Evolutionary conservation across 1,140 invertebrate species (phyloP), one percentile per base, ranked within the genome.

Genomic region (Cataglyphis hispanica): DNA sequence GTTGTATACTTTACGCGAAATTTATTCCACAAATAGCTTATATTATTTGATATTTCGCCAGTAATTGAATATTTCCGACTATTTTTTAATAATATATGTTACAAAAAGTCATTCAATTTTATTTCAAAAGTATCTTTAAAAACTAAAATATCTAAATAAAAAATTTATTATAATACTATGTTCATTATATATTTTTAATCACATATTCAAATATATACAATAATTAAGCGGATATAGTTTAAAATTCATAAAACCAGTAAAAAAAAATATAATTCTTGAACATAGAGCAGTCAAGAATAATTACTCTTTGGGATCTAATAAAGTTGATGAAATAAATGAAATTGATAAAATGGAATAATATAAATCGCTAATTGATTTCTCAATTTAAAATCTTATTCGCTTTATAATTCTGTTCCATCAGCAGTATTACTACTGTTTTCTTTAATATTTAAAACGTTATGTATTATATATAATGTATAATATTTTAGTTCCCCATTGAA

Each of bases 321-420:
- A 53, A 66, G 53, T 66, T 78, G 66, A 53, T 66, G n/a, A 66
- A 34, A 66, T 66, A 34, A 64, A 78, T 64, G 11, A 1, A 77
- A 64, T 64, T n/a, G 25, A 46, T 8, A 78, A 50, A 78, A n/a
- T 27, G 60, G 10, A 64, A 50, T 66, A 64, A 77, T 22, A 34
- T 61, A 22, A 61, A 10, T 50, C 40, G 1, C n/a, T 37, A 11
- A 78, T 11, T 61, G 60, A 77, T 0, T 78, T 66, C 43, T 66
- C 31, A 66, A 67, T 78, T 66, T 78, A n/a, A 66, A 50, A 53
- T 78, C 31, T 0, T 13, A 37, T 67, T 78, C n/a, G 13, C 27
- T 66, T n/a, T 53, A 13, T 58, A 78, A 67, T 78, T n/a, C 60
- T 13, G 34, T 19, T 50, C 4, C 7, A 67, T 78, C 31, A 31